Evolutionary conservation across 2,797 vertebrate species (phyloP), one percentile per base, ranked within the genome.

Genomic region (Schizopygopsis pylzovi): DNA sequence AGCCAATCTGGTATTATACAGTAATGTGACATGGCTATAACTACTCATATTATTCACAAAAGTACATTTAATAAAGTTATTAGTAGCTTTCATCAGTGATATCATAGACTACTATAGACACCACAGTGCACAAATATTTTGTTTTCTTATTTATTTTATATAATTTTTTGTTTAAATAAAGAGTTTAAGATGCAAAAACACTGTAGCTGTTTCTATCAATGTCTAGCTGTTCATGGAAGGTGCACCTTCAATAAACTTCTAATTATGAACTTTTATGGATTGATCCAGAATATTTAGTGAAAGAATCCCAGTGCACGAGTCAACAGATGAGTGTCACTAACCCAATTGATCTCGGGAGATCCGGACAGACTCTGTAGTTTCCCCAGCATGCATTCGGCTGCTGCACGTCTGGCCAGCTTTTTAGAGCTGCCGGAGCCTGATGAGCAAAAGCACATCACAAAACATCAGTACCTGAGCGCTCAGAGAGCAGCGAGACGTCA

Each of bases 351-450:
- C 89, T 96, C 96, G 61, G 91, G 88, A 73, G 94, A 94, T 73
- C 96, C 96, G 22, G 95, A 96, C 87, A 97, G 93, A 88, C 91
- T 95, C 63, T 45, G 92, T 85, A 97, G 95, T 93, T 96, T 97
- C 16, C 90, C 82, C 72, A 97, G 88, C 90, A 96, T 93, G 89
- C 96, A 97, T 90, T 97, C 96, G 79, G 95, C 96, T 65, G 94
- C 94, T 10, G 94, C 93, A 90, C 94, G 94, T 89, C 97, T 97
- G 56, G 94, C 96, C 77, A 89, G 80, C 87, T 97, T 98, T 94
- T 97, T 97, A 9, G 96, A 96, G 89, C 93, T 96, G 71, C 96
- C 97, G 1, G 89, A 89, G 81, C 96, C 97, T 98, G 92, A 41
- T 0, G 37, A 68, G 68, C 65, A 72, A 86, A 84, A 33, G 59